A percentile compares a stretch with the other conserved stretches of the same genome.
Evolutionary conservation across 2,113 vertebrate species (phyloP).

Genomic region (Alces alces): DNA sequence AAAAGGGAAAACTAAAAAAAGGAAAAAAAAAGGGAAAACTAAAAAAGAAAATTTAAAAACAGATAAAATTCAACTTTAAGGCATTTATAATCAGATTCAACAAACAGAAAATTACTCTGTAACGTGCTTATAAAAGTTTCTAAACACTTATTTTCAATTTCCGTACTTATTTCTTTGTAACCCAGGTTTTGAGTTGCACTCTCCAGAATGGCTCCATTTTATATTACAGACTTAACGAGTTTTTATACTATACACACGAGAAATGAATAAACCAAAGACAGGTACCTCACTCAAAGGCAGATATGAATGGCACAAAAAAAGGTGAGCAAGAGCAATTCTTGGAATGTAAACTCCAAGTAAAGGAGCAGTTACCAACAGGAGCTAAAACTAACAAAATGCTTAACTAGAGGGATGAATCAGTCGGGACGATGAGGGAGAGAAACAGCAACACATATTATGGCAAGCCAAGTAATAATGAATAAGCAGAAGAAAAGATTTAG

Average conservation of each 20-base stretch:
- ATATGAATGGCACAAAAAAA: background rate
- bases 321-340: background rate
- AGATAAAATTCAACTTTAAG: background rate
- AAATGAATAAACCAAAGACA: background rate
- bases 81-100: background rate
- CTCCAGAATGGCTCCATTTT: background rate
- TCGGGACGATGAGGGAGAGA: background rate
- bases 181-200: background rate
- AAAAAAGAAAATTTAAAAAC: background rate
- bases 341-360: background rate
- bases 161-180: conserved; percentile 23
- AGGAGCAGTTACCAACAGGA: background rate
- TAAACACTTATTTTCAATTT: conserved; percentile 23
- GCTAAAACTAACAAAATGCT: background rate
- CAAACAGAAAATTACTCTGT: background rate
- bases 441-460: background rate
- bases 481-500: background rate
- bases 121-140: background rate
- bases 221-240: background rate
- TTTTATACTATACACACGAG: background rate
- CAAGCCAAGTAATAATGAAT: background rate
- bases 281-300: background rate
- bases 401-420: background rate
- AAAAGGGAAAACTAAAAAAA: background rate
- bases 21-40: background rate